Percentiles rank a stretch among this genome's conserved stretches.
These are phyloP conservation scores for Ecliptopera silaceata DNA, from an alignment of 2,888 invertebrate species.

Conservation along the genomic window DNA sequence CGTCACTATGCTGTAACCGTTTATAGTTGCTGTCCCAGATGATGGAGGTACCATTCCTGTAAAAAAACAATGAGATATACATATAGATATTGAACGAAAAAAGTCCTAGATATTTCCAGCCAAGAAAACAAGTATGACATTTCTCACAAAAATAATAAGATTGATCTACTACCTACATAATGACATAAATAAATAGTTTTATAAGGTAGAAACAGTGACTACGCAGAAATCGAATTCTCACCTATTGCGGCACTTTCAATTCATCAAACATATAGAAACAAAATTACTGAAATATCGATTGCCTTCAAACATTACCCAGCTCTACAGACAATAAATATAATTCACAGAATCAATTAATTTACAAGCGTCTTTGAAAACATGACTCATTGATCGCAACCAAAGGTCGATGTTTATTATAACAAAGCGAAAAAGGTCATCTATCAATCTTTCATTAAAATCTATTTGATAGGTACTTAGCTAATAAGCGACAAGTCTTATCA, in stretches of 20 bases:
- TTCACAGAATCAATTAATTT: background rate
- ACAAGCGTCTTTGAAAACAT: background rate
- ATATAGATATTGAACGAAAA: too few relatives aligned
- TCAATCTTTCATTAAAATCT: background rate
- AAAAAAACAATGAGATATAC: background rate
- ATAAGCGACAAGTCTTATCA: background rate
- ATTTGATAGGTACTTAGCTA: background rate
- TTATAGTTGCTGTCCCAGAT: slow-evolving; percentile 88
- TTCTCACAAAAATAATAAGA: too few relatives aligned
- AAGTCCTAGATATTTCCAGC: too few relatives aligned
- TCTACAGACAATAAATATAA: background rate
- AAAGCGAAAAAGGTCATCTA: background rate
- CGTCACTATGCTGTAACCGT: slow-evolving; percentile 87
- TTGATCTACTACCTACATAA: too few relatives aligned
- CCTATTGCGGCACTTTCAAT: too few relatives aligned
- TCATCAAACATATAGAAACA: too few relatives aligned
- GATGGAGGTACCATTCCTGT: slow-evolving; percentile 87
- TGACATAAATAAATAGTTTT: too few relatives aligned
- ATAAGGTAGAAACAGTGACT: too few relatives aligned
- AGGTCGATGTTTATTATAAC: background rate
- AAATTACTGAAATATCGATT: background rate
- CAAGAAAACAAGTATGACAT: too few relatives aligned
- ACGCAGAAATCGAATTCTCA: too few relatives aligned
- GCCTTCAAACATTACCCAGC: too few relatives aligned
- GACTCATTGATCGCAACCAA: background rate